These are phyloP conservation scores for Canis aureus DNA, from an alignment of 2,113 vertebrate genomes.

Conservation along the genomic window DNA sequence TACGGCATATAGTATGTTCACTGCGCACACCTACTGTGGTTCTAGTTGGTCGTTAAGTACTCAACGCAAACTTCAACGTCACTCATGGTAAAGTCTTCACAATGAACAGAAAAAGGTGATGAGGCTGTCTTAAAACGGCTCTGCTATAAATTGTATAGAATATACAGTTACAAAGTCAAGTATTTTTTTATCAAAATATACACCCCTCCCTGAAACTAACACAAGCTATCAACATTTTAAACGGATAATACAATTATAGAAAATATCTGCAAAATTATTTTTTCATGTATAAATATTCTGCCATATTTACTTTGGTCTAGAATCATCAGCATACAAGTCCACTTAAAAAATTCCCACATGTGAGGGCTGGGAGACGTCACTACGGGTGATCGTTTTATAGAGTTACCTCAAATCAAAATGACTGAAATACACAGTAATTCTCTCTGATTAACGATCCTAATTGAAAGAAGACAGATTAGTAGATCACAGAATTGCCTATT, in stretches of 20 bases:
- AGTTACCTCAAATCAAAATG: constrained; percentile 85
- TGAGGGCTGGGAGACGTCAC: constrained; percentile 80
- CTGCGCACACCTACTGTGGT: constrained; percentile 85
- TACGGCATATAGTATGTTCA: constrained; percentile 86
- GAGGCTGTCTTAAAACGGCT: constrained; percentile 89
- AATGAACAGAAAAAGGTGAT: constrained; percentile 88
- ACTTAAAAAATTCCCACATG: constrained; percentile 85
- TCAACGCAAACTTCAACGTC: constrained; percentile 85
- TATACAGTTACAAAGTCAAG: constrained; percentile 90
- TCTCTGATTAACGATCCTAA: constrained; percentile 75
- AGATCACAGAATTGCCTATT: constrained; percentile 83
- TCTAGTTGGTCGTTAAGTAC: constrained; percentile 88
- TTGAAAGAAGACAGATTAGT: constrained; percentile 79
- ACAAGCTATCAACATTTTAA: constrained; percentile 88
- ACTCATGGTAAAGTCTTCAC: constrained; percentile 88
- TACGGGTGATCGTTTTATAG: constrained; percentile 75
- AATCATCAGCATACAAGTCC: constrained; percentile 88
- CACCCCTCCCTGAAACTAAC: constrained; percentile 89
- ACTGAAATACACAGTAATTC: constrained; percentile 77
- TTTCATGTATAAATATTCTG: constrained; percentile 92
- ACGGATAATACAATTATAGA: constrained; percentile 90
- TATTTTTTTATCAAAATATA: constrained; percentile 90
- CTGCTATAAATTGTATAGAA: constrained; percentile 91
- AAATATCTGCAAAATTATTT: constrained; percentile 91
- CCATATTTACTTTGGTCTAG: constrained; percentile 92